A percentile compares a stretch with the other conserved stretches of the same genome.
phyloP scores from a whole-genome alignment of 2,113 vertebrate genomes.

The Natator depressus region DNA sequence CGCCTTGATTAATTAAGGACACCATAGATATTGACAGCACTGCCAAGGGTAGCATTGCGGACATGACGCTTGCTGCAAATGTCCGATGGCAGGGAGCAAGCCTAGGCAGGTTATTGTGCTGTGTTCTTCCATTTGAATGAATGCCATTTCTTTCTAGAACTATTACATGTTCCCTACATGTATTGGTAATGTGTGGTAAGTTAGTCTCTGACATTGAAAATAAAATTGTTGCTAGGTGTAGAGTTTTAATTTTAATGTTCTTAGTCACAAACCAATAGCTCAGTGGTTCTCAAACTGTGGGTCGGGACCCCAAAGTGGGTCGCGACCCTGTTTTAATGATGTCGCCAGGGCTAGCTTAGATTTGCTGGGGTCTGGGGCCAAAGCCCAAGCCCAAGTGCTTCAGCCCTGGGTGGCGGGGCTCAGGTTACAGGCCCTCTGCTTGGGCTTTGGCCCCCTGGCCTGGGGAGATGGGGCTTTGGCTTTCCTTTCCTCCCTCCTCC shows the following conservation, averaged over 20 bases:
- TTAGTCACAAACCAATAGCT: background rate
- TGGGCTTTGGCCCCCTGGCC: too few species aligned
- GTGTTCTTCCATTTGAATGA: conserved; percentile 42
- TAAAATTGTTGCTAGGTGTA: conserved; percentile 2
- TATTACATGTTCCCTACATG: background rate
- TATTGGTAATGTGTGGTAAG: background rate
- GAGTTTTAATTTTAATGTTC: background rate
- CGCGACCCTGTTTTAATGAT: too few species aligned
- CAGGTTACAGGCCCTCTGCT: too few species aligned
- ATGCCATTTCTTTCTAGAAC: conserved; percentile 5
- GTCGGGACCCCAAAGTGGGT: too few species aligned
- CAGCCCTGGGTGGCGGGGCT: too few species aligned
- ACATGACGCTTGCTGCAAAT: conserved; percentile 17
- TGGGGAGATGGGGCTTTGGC: too few species aligned
- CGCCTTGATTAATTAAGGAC: conserved; percentile 50
- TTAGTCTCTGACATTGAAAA: background rate
- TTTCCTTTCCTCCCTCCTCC: too few species aligned
- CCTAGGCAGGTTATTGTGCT: background rate
- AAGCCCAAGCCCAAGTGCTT: too few species aligned
- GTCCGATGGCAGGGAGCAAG: background rate
- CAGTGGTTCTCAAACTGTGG: background rate
- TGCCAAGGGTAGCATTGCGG: conserved; percentile 17
- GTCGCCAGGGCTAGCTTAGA: too few species aligned
- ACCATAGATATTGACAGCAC: conserved; percentile 44
- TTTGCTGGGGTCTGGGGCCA: too few species aligned